These are phyloP conservation scores for Cantharis rufa DNA, from an alignment of 2,888 invertebrate genomes.

Conservation along the genomic window DNA sequence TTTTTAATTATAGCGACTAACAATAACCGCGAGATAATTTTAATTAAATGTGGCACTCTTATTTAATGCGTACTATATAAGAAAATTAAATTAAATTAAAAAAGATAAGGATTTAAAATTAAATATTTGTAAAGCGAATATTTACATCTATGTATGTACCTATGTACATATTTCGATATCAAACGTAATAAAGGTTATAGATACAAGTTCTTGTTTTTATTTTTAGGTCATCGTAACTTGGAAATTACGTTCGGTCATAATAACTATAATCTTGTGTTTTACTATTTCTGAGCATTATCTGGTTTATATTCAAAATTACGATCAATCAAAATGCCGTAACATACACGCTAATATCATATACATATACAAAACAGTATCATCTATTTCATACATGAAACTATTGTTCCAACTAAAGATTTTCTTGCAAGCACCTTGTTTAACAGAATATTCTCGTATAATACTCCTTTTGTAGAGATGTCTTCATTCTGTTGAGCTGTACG, in stretches of 20 bases:
- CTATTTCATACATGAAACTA: conserved; percentile 17
- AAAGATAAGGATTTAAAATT: background rate
- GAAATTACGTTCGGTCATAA: background rate
- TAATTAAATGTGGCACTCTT: background rate
- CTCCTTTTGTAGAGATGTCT: conserved; percentile 46
- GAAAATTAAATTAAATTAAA: background rate
- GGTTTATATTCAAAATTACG: conserved; percentile 16
- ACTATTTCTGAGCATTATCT: background rate
- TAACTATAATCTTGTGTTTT: background rate
- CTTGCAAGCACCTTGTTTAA: conserved; percentile 20
- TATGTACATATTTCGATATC: too few relatives aligned
- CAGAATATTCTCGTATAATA: conserved; percentile 12
- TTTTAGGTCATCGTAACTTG: background rate
- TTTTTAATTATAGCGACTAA: background rate
- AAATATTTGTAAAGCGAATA: too few relatives aligned
- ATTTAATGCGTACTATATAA: background rate
- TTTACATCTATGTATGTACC: too few relatives aligned
- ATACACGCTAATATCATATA: background rate
- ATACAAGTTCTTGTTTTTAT: background rate
- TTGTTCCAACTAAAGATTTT: conserved; percentile 20
- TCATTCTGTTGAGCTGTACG: conserved; percentile 50
- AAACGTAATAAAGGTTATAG: too few relatives aligned
- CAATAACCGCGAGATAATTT: background rate
- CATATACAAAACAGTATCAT: conserved; percentile 6
- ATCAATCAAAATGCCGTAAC: conserved; percentile 4